Conservation (phyloP, 2,797 vertebrate species). For the Parauchenoglanis punctatus region DNA sequence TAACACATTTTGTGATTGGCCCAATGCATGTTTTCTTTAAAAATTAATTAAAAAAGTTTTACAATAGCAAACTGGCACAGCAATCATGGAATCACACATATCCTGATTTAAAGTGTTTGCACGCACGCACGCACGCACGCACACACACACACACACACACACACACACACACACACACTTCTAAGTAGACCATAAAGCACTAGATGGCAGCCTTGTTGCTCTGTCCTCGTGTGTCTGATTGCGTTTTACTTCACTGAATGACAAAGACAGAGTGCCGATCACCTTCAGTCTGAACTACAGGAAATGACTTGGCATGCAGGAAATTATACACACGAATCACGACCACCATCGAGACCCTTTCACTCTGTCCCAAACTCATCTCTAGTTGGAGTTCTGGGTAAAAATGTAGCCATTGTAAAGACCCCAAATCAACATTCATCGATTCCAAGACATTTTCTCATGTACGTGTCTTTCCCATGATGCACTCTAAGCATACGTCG, state of each 20-base stretch:
- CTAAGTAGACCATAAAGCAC: slow-evolving; percentile 49
- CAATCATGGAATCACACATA: background rate
- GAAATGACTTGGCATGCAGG: slow-evolving; percentile 27
- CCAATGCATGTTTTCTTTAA: background rate
- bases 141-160: background rate
- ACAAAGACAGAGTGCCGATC: slow-evolving; percentile 30
- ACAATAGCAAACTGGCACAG: background rate
- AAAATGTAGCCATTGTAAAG: background rate
- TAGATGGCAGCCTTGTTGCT: slow-evolving; percentile 71
- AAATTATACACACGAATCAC: slow-evolving; percentile 33
- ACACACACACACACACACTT: background rate
- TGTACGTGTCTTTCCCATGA: background rate
- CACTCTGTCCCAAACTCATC: background rate
- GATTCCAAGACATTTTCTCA: background rate
- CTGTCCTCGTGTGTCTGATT: background rate
- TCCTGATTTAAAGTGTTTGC: background rate
- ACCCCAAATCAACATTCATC: background rate
- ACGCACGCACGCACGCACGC: background rate
- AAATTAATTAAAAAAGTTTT: background rate
- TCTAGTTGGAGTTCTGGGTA: background rate
- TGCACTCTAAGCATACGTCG: background rate
- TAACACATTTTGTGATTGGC: background rate
- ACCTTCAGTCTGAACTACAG: slow-evolving; percentile 16
- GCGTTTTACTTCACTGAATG: slow-evolving; percentile 8
- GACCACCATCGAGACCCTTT: slow-evolving; percentile 3